Evolutionary conservation across 2,113 vertebrate genomes (phyloP), one percentile per base, ranked within the genome.

Genomic region (Sylvia atricapilla): DNA sequence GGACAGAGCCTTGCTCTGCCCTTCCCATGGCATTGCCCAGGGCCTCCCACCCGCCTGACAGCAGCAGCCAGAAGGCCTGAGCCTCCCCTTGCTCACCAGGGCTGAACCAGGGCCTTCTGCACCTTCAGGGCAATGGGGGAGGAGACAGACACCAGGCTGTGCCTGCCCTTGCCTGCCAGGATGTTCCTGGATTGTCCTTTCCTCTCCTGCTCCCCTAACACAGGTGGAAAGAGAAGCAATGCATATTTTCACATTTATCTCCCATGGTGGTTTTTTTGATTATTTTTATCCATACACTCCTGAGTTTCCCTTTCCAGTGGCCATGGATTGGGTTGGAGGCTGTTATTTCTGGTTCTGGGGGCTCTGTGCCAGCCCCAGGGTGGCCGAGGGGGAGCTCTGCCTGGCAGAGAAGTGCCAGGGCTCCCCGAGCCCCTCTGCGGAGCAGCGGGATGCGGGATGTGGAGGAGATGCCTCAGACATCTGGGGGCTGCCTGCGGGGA

Each of bases 381-480:
- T 52, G 37, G 58, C 41, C 52, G 49, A 37, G 86, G 66, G 50
- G 41, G 37, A 83, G 19, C 83, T 86, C 43, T 59, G 82, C 80
- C 31, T 18, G 62, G 27, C 25, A 82, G 85, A 95, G 64, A 49
- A 55, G 93, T 67, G 94, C 92, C 44, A 14, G 41, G 84, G 90
- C 93, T 69, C n/a, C 11, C 33, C 69, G 33, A 67, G 88, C n/a
- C 63, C 50, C 91, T 96, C 74, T 89, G 90, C 8, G 37, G 8
- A 35, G 83, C 81, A 90, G 33, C 13, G 83, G 94, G 80, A 79
- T 53, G 74, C 64, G 75, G 60, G 79, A 92, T 30, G 72, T 74
- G 80, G 91, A 94, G 95, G 93, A 95, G 77, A 66, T 90, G 75
- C 80, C 89, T n/a, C n/a, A n/a, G n/a, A n/a, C n/a, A n/a, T n/a